Percentiles rank a stretch among this genome's conserved stretches.
Conservation (phyloP, 2,888 invertebrate genomes). For the Pheosia gnoma region DNA sequence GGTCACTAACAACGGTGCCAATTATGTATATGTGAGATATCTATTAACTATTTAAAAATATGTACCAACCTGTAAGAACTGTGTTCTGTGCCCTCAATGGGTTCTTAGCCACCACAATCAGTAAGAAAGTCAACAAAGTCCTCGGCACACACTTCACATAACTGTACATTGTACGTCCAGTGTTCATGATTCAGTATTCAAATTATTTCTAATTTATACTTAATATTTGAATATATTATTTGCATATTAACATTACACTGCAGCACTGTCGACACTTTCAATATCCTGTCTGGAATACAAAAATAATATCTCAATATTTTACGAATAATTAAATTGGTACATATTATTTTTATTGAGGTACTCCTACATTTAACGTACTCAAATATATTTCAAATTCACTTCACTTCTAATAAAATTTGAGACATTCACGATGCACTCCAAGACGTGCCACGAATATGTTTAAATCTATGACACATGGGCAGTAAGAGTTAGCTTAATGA, state of each 20-base stretch:
- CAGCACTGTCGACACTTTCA: too few relatives aligned
- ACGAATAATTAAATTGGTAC: too few relatives aligned
- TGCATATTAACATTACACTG: too few relatives aligned
- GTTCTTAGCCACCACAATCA: not conserved
- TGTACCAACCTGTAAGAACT: not conserved
- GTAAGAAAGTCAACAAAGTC: not conserved
- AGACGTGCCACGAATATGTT: not conserved
- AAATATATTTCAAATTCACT: not conserved
- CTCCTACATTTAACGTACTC: too few relatives aligned
- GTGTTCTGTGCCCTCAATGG: not conserved
- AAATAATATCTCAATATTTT: too few relatives aligned
- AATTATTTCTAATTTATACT: too few relatives aligned
- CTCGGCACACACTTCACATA: not conserved
- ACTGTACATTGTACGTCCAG: not conserved
- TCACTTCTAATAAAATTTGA: not conserved
- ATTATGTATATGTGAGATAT: not conserved
- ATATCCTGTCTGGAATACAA: too few relatives aligned
- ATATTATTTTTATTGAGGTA: too few relatives aligned
- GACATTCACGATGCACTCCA: not conserved
- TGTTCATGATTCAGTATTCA: too few relatives aligned
- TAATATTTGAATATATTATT: too few relatives aligned
- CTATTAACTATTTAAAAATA: too few relatives aligned
- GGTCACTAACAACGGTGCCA: too few relatives aligned
- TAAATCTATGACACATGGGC: slow-evolving; percentile 1
- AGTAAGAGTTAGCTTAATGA: slow-evolving; percentile 3